Evolutionary conservation across 2,888 invertebrate genomes (phyloP).

Genomic region (Myathropa florea): DNA sequence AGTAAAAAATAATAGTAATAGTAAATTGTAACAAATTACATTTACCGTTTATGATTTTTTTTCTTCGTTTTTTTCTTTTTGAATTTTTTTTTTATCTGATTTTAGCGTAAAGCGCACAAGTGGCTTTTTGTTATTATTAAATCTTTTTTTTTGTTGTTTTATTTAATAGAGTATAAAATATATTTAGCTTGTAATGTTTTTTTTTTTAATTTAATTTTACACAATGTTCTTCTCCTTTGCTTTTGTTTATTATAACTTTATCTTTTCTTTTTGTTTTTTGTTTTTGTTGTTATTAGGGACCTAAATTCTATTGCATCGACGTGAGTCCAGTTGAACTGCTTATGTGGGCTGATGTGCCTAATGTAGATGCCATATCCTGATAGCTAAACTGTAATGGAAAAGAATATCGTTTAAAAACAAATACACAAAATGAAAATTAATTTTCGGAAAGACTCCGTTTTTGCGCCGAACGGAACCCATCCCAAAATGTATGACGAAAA

Average conservation of each 20-base stretch:
- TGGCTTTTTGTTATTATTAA: slow-evolving; percentile 45
- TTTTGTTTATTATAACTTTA: slow-evolving; percentile 71
- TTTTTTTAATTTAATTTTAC: slow-evolving; percentile 57
- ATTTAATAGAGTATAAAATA: slow-evolving; percentile 71
- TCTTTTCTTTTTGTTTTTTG: slow-evolving; percentile 60
- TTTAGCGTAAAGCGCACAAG: slow-evolving; percentile 57
- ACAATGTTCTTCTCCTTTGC: slow-evolving; percentile 19
- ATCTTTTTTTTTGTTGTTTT: slow-evolving; percentile 54
- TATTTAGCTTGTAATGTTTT: slow-evolving; percentile 53
- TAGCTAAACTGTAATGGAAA: slow-evolving; percentile 88
- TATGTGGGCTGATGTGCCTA: slow-evolving; percentile 84
- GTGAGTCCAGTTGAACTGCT: slow-evolving; percentile 82
- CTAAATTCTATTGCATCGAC: slow-evolving; percentile 80
- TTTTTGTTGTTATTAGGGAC: slow-evolving; percentile 30
- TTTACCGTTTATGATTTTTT: slow-evolving; percentile 33
- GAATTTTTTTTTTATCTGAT: slow-evolving; percentile 9
- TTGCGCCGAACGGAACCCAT: no score
- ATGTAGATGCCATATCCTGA: slow-evolving; percentile 86
- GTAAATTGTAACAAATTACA: slow-evolving; percentile 42
- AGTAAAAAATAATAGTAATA: slow-evolving; percentile 59
- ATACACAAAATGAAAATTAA: background rate
- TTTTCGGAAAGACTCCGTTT: background rate
- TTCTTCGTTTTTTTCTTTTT: slow-evolving; percentile 8
- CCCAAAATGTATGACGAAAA: no score
- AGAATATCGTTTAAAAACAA: background rate